These are phyloP conservation scores for Holacanthella duospinosa DNA, from an alignment of 2,888 invertebrate genomes.

Conservation along the genomic window DNA sequence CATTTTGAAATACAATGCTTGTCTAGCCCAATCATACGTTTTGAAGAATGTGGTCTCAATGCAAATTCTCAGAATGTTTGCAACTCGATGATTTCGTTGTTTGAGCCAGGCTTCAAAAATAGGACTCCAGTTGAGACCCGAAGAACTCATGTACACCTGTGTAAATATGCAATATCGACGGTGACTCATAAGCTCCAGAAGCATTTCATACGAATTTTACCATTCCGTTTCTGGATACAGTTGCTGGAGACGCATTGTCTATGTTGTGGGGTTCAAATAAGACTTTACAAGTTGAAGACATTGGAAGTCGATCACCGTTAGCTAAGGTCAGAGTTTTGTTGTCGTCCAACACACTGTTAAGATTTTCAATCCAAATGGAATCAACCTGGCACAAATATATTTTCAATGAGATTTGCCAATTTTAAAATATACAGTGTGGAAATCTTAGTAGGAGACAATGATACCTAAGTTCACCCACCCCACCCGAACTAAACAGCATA, in stretches of 20 bases:
- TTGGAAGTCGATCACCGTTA: constrained; percentile 86
- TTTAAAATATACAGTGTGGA: too few relatives aligned
- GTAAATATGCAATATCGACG: background rate
- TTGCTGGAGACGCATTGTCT: constrained; percentile 94
- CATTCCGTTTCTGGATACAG: constrained; percentile 87
- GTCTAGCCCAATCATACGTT: constrained; percentile 70
- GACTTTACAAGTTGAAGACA: constrained; percentile 89
- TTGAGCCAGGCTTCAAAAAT: constrained; percentile 78
- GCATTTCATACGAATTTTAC: constrained; percentile 38
- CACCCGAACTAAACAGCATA: too few relatives aligned
- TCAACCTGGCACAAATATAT: too few relatives aligned
- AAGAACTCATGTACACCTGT: constrained; percentile 87
- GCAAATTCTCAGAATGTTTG: constrained; percentile 57
- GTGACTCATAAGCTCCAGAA: background rate
- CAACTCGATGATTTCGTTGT: constrained; percentile 46
- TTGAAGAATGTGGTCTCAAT: constrained; percentile 65
- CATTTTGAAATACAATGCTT: constrained; percentile 72
- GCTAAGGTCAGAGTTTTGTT: constrained; percentile 90
- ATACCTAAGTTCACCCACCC: too few relatives aligned
- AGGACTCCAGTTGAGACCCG: constrained; percentile 85
- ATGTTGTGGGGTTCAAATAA: constrained; percentile 96
- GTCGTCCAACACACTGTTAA: constrained; percentile 92
- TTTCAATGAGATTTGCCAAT: too few relatives aligned
- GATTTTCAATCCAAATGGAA: constrained; percentile 95
- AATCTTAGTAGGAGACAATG: too few relatives aligned